A percentile compares a stretch with the other conserved stretches of the same genome.
Evolutionary conservation across 2,113 vertebrate genomes (phyloP).

Genomic region (Hassar affinis): DNA sequence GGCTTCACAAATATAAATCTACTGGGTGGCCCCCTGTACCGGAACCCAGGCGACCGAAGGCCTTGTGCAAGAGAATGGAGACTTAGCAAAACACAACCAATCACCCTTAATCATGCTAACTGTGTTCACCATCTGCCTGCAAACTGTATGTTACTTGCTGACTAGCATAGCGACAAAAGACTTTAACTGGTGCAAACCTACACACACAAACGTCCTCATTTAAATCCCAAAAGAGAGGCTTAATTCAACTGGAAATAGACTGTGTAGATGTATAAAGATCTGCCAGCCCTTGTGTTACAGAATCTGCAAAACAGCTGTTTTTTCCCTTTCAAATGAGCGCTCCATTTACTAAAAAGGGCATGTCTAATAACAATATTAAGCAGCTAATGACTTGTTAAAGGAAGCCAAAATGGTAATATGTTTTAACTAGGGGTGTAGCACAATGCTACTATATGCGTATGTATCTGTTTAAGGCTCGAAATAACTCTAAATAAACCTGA

Average conservation of each 20-base stretch:
- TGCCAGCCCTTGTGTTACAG: not conserved
- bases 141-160: not conserved
- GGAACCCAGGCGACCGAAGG: slow-evolving; percentile 21
- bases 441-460: not conserved
- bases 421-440: not conserved
- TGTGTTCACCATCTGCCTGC: slow-evolving; percentile 6
- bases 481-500: not conserved
- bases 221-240: slow-evolving; percentile 4
- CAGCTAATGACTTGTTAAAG: not conserved
- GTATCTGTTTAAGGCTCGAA: not conserved
- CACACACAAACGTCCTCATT: slow-evolving; percentile 14
- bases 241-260: not conserved
- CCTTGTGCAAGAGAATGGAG: slow-evolving; percentile 8
- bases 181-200: slow-evolving; percentile 12
- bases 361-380: not conserved
- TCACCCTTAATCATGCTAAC: slow-evolving; percentile 23
- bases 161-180: slow-evolving; percentile 8
- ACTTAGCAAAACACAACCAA: slow-evolving; percentile 16
- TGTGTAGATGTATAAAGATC: not conserved
- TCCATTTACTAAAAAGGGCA: slow-evolving; percentile 2
- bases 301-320: slow-evolving; percentile 40
- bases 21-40: slow-evolving; percentile 63
- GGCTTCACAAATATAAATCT: slow-evolving; percentile 64
- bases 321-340: slow-evolving; percentile 48
- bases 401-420: not conserved